phyloP scores from a whole-genome alignment of 2,888 invertebrate species.

The Plagiodera versicolora region DNA sequence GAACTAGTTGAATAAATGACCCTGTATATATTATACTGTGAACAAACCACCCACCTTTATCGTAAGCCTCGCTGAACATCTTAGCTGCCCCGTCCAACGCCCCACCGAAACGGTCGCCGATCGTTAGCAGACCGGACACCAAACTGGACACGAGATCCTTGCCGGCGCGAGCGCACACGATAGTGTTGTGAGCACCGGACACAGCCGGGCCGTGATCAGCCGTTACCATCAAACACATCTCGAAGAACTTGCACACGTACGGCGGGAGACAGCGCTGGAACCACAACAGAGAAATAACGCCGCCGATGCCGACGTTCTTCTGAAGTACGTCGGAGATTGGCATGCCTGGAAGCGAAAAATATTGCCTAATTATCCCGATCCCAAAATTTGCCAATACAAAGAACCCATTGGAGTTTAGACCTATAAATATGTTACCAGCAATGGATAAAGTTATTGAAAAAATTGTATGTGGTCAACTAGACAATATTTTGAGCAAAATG shows the following conservation, averaged over 20 bases:
- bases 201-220: slow-evolving; percentile 99
- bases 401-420: too few species aligned
- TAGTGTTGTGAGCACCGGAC: slow-evolving; percentile 93
- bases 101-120: slow-evolving; percentile 98
- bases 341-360: slow-evolving; percentile 65
- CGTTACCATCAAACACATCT: slow-evolving; percentile 98
- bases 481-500: too few species aligned
- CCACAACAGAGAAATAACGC: slow-evolving; percentile 96
- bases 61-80: slow-evolving; percentile 96
- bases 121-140: slow-evolving; percentile 95
- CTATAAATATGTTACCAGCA: too few species aligned
- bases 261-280: slow-evolving; percentile 95
- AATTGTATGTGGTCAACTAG: too few species aligned
- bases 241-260: slow-evolving; percentile 95
- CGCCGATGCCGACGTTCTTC: slow-evolving; percentile 95
- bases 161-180: slow-evolving; percentile 97
- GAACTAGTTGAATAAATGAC: too few species aligned
- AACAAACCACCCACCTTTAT: slow-evolving; percentile 63
- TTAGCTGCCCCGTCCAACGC: slow-evolving; percentile 97
- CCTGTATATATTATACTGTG: too few species aligned
- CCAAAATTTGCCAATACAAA: too few species aligned
- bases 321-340: slow-evolving; percentile 86
- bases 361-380: too few species aligned
- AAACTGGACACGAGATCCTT: slow-evolving; percentile 96
- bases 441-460: too few species aligned